A percentile compares a stretch with the other conserved stretches of the same genome.
phyloP scores from a whole-genome alignment of 2,888 invertebrate species.

The Portevinia maculata region DNA sequence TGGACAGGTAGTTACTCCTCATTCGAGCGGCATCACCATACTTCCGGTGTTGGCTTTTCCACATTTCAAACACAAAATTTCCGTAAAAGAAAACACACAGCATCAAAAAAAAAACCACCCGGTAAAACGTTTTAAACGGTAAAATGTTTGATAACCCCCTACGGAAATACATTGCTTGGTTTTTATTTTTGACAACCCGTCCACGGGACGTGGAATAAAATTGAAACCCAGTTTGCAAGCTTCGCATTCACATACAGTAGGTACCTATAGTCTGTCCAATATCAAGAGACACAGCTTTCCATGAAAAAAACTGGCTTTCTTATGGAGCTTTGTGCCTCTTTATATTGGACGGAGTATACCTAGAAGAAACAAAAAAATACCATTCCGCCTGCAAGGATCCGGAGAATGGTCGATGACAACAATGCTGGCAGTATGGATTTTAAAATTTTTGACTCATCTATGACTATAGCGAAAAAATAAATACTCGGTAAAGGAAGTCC shows the following conservation, averaged over 20 bases:
- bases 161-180: constrained; percentile 47
- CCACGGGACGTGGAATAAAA: constrained; percentile 26
- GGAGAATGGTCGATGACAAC: constrained; percentile 55
- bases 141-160: constrained; percentile 42
- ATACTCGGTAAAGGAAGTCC: constrained; percentile 51
- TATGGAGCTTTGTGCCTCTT: too few species aligned
- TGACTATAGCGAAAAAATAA: constrained; percentile 21
- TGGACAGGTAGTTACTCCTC: background rate
- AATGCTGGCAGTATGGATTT: constrained; percentile 33
- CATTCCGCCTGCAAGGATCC: constrained; percentile 61
- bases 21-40: constrained; percentile 14
- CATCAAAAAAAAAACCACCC: constrained; percentile 10
- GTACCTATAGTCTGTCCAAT: too few species aligned
- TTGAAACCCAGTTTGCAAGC: constrained; percentile 25
- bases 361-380: constrained; percentile 23
- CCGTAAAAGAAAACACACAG: constrained; percentile 21
- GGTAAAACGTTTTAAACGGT: constrained; percentile 11
- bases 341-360: too few species aligned
- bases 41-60: constrained; percentile 32
- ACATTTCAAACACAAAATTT: constrained; percentile 25
- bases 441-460: constrained; percentile 31
- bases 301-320: too few species aligned
- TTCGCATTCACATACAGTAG: too few species aligned
- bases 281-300: too few species aligned
- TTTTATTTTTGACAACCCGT: constrained; percentile 29